These are phyloP conservation scores for Enteromius afrohamiltoni DNA, from an alignment of 2,797 vertebrate genomes.

Conservation along the genomic window DNA sequence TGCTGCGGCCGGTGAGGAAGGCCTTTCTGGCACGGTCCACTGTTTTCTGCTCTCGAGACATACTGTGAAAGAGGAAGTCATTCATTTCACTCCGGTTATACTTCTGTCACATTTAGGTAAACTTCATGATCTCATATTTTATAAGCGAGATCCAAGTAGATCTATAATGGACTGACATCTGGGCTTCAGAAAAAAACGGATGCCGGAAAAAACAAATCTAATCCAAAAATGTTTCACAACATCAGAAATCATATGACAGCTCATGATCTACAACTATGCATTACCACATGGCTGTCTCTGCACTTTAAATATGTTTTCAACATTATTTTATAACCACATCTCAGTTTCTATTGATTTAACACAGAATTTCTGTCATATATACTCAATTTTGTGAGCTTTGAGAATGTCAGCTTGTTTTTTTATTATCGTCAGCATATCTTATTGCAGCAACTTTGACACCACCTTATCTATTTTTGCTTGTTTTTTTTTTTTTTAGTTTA, in stretches of 20 bases:
- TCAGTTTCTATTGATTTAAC: not conserved
- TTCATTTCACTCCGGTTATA: conserved; percentile 27
- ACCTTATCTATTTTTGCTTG: no score
- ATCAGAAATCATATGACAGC: conserved; percentile 1
- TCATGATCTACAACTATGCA: not conserved
- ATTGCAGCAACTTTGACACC: not conserved
- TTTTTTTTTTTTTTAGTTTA: not conserved
- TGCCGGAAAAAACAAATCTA: not conserved
- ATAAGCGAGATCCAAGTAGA: not conserved
- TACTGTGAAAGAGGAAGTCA: conserved; percentile 64
- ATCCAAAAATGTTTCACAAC: not conserved
- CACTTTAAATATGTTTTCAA: not conserved
- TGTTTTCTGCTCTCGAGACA: conserved; percentile 78
- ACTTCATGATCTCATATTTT: conserved; percentile 8
- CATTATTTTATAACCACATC: not conserved
- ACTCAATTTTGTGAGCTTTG: not conserved
- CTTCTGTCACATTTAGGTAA: conserved; percentile 19
- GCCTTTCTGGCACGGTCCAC: conserved; percentile 82
- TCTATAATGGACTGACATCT: not conserved
- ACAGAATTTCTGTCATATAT: not conserved
- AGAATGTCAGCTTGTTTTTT: not conserved
- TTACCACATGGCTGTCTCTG: not conserved
- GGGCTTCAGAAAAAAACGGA: not conserved
- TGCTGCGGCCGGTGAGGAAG: conserved; percentile 82
- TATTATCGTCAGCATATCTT: not conserved